Evolutionary conservation across 2,113 vertebrate species (phyloP), one percentile per base, ranked within the genome.

Genomic region (Dolichotis patagonum): DNA sequence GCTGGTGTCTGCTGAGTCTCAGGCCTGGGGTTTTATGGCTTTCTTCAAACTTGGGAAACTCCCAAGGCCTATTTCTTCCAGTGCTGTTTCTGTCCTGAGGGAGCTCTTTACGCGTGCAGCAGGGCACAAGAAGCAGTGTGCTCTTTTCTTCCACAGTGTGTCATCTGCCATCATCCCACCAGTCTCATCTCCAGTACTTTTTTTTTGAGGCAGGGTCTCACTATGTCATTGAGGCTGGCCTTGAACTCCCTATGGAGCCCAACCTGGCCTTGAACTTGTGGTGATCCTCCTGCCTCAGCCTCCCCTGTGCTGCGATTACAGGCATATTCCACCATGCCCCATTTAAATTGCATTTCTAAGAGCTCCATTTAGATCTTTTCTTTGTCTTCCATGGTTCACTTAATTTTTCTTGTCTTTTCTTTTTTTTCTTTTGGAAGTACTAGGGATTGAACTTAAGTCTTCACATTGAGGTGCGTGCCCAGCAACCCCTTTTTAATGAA

Each of bases 61-160:
- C 58, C 10, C 41, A 16, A 19, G 20, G 4, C 0, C 28, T 10
- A 6, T 35, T 75, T 75, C 20, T 60, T 54, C 90, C 46, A 10
- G 8, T 46, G 14, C 41, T 7, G 6, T 20, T 62, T 52, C 38
- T 35, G 24, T 32, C 32, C 2, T 5, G 16, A 0, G 1, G 14
- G 69, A 20, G 10, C 63, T 52, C 1, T 0, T 12, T 10, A 2
- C 63, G 5, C 3, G 2, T 3, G 1, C 0, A 20, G n/a, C 1
- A 20, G 2, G 16, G 1, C 10, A 1, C 14, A 26, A 35, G 63
- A 54, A 73, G 35, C 24, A 20, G 12, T 9, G 14, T 20, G 38
- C n/a, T 83, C 19, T 24, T n/a, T 30, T 13, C 56, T 82, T 52
- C 41, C 30, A 8, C 32, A 16, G 16, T 7, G 2, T 73, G 22